Evolutionary conservation across 2,113 vertebrate species (phyloP).

Genomic region (Oenanthe oenanthe): DNA sequence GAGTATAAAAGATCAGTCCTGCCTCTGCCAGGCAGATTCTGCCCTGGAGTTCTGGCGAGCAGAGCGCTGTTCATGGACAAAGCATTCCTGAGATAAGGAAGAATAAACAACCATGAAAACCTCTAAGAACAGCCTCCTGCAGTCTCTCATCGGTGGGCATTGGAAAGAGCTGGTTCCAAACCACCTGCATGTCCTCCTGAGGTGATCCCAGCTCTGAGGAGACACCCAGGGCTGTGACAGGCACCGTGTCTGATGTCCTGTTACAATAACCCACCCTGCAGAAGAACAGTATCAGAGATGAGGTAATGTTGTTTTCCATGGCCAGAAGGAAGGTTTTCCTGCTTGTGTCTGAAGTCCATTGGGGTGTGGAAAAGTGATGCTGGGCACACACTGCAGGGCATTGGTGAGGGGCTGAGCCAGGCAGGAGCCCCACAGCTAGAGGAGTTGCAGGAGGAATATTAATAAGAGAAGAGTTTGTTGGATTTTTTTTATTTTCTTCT

Average conservation of each 20-base stretch:
- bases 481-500: neutral
- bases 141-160: too few species aligned
- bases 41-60: too few species aligned
- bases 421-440: neutral
- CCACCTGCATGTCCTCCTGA: too few species aligned
- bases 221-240: too few species aligned
- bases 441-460: neutral
- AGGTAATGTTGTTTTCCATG: neutral
- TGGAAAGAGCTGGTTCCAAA: too few species aligned
- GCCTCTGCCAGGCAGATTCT: too few species aligned
- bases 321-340: slow-evolving; percentile 38
- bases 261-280: fast-evolving
- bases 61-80: too few species aligned
- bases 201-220: too few species aligned
- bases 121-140: too few species aligned
- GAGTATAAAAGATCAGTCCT: too few species aligned
- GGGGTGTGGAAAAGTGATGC: neutral
- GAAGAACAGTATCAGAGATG: neutral
- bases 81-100: too few species aligned
- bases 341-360: neutral
- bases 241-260: fast-evolving
- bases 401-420: neutral
- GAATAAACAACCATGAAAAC: too few species aligned
- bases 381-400: neutral
- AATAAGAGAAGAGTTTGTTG: neutral